Evolutionary conservation across 2,888 invertebrate genomes (phyloP), one percentile per base, ranked within the genome.

Genomic region (Gortyna flavago): DNA sequence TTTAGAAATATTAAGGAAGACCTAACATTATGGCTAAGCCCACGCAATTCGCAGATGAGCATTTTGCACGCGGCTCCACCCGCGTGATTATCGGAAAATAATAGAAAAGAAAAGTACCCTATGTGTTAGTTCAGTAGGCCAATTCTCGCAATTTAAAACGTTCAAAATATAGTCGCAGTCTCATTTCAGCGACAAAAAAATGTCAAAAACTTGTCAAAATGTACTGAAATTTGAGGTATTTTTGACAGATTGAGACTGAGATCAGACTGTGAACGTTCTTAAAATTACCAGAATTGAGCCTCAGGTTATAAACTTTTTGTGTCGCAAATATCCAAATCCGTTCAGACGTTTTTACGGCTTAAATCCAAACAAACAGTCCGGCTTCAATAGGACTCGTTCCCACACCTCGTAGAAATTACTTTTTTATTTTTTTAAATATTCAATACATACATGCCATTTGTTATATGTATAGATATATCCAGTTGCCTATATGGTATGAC

Each of bases 1-100:
- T 75, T 38, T 41, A 32, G 21, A 35, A 77, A 64, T 83, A 64
- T 32, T 64, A 16, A n/a, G 18, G 35, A 64, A 38, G n/a, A 65
- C 44, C 48, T 64, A 62, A 54, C 35, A 48, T 21, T 11, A 7
- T 32, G 21, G 21, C 41, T 29, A 38, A 38, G 5, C 54, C 77
- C 38, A 83, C 64, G 38, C 57, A 38, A 32, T 48, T 44, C 1
- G 18, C 0, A 41, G 38, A 73, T 41, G 32, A 41, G 29, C 21
- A 35, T 62, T 21, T 32, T 32, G 3, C 32, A 1, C 13, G 32
- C 21, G 21, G 32, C 21, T 6, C 13, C 57, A 0, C 21, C 21
- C 13, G 11, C 32, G 32, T 62, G 32, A 6, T 11, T 21, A 11
- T 32, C 32, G 21, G 62, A 62, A 32, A 62, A 21, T 61, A 48